Evolutionary conservation across 2,888 invertebrate genomes (phyloP), one percentile per base, ranked within the genome.

Genomic region (Pterostichus niger): DNA sequence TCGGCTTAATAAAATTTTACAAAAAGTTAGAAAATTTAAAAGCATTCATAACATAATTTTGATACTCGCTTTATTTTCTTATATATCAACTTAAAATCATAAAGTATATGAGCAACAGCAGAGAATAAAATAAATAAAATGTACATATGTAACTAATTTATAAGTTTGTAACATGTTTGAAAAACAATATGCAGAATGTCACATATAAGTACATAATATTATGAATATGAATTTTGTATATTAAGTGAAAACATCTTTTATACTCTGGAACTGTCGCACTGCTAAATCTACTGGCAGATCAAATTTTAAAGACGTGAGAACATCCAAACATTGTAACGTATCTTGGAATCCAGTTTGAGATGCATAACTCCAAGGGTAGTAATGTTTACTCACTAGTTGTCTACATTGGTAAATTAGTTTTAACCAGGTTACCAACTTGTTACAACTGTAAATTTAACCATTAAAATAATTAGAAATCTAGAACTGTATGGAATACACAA

Each of bases 331-430:
- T 86, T 96, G 95, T 85, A 99, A 91, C 17, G 98, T 94, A 90
- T 99, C 99, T 89, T 98, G 98, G 89, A 99, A 99, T 68, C 98
- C 99, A 86, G 99, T 99, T 90, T 97, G 96, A 3, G 95, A 94
- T 82, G 98, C 96, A 89, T 99, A 99, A 90, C 99, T 99, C 93
- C 98, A 99, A 13, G 97, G 93, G 54, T 95, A 93, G 88, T 97
- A 97, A 89, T 95, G 95, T 82, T 93, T 92, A 88, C 96, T 95
- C 78, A 96, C 91, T 68, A 97, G 90, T 84, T 95, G 94, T 86
- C 94, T 94, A 89, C 95, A 97, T 88, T 98, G 96, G 86, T 99
- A 94, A 87, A 99, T 95, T 82, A 99, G 93, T 89, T 97, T 96
- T 84, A 99, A 91, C 99, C 99, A 99, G 76, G 95, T 93, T 5